Conservation (phyloP, 2,797 vertebrate species). For the Euphonia xanthogaster region DNA sequence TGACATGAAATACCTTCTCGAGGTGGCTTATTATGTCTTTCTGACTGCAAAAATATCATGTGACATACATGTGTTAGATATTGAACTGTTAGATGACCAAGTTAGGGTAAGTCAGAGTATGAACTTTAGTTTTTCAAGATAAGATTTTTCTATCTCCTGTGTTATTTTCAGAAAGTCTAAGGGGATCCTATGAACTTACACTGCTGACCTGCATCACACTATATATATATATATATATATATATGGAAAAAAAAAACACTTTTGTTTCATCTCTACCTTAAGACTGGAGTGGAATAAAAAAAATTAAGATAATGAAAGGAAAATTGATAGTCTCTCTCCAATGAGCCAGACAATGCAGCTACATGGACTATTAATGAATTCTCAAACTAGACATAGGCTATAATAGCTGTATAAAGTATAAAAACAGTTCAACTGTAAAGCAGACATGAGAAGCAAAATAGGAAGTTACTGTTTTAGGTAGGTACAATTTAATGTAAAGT, state of each 20-base stretch:
- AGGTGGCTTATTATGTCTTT: neutral
- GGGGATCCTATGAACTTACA: neutral
- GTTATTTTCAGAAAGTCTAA: neutral
- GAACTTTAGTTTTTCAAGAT: neutral
- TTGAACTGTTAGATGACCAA: neutral
- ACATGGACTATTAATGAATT: neutral
- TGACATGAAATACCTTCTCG: neutral
- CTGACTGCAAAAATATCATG: neutral
- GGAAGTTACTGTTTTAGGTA: neutral
- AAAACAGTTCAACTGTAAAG: neutral
- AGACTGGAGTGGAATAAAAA: neutral
- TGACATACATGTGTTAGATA: neutral
- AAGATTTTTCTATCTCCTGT: neutral
- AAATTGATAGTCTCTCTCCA: neutral
- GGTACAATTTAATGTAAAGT: neutral
- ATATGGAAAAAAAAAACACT: neutral
- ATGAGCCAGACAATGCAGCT: neutral
- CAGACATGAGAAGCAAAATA: neutral
- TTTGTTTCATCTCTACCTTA: neutral
- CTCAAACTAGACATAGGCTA: neutral
- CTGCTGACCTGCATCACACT: neutral
- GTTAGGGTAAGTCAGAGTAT: neutral
- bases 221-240: neutral
- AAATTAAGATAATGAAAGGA: neutral
- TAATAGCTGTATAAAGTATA: neutral